Evolutionary conservation across 2,797 vertebrate genomes (phyloP), one percentile per base, ranked within the genome.

Genomic region (Chanos chanos): DNA sequence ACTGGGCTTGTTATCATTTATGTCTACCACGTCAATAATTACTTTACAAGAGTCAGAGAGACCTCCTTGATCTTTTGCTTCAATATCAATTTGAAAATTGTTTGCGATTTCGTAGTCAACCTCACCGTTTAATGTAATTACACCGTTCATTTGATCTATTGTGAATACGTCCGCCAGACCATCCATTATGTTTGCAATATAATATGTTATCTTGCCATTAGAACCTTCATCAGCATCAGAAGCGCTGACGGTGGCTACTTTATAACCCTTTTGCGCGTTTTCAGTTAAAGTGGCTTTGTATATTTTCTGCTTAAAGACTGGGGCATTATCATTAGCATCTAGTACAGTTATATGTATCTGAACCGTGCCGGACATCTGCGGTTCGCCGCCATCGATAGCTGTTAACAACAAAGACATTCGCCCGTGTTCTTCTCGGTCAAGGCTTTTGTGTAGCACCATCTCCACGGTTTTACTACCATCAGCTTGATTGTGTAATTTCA

Each of bases 371-470:
- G 77, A 78, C 54, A n/a, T 73, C 4, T 71, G 59, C 1, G 84
- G 81, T 5, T 71, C 34, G 1, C 82, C 86, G 0, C 79, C 72
- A 2, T 89, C 87, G 2, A 62, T 5, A 5, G 77, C 73, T 9
- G 48, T 75, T 39, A 79, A 19, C 1, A 27, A 25, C 4, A 77
- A 19, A n/a, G n/a, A n/a, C n/a, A n/a, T n/a, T n/a, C n/a, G n/a
- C n/a, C n/a, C n/a, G n/a, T n/a, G n/a, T n/a, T n/a, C n/a, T 79
- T 87, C 85, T 49, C 83, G 49, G 43, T 87, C 86, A 55, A 87
- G 30, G 4, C 27, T 8, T 1, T 68, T 79, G 31, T 76, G 68
- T 19, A 86, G 0, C 7, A 83, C 61, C 53, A 86, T 27, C 44
- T 85, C 71, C 15, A 81, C 74, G 0, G 73, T 76, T 53, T 66